phyloP scores from a whole-genome alignment of 2,797 vertebrate species.

The Gambelia wislizenii region DNA sequence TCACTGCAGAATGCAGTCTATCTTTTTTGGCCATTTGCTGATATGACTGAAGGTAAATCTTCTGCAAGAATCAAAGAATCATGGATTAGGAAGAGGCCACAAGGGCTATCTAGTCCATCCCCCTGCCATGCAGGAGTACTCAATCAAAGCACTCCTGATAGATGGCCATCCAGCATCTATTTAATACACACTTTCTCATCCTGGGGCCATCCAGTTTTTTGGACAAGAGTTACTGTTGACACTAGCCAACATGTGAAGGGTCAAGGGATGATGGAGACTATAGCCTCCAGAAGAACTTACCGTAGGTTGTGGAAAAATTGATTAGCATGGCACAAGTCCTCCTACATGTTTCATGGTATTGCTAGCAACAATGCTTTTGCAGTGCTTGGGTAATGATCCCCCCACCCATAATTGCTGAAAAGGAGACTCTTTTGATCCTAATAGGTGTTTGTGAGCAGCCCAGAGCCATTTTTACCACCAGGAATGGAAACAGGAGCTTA shows the following conservation, averaged over 20 bases:
- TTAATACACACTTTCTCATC: not conserved
- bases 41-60: not conserved
- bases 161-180: too few species aligned
- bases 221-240: not conserved
- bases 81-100: too few species aligned
- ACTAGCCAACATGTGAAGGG: not conserved
- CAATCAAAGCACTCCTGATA: too few species aligned
- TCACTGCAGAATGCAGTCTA: not conserved
- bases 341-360: not conserved
- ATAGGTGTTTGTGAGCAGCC: not conserved
- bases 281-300: not conserved
- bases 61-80: too few species aligned
- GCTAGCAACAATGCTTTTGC: not conserved
- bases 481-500: too few species aligned
- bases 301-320: not conserved
- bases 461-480: not conserved
- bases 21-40: not conserved
- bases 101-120: too few species aligned
- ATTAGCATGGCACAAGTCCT: not conserved
- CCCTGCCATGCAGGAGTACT: too few species aligned
- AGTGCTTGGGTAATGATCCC: not conserved
- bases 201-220: not conserved
- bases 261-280: not conserved
- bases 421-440: not conserved
- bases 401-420: not conserved